Base-by-base conservation (phyloP, 2,888 invertebrate genomes). In the Nebria salina region DNA sequence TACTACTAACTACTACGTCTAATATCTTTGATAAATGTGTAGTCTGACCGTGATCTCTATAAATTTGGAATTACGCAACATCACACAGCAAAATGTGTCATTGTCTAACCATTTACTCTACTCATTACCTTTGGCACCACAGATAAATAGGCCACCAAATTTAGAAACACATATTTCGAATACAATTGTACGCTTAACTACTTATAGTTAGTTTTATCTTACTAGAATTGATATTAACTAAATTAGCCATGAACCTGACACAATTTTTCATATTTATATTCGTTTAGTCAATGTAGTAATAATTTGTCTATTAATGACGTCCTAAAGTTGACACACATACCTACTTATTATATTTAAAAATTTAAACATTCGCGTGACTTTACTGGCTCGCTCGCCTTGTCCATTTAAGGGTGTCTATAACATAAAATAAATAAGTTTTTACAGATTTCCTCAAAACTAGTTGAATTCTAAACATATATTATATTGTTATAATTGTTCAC, bases 21-120 rank as follows among this genome's bases (percentile, higher is more conserved):
- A 65, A 75, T 75, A 65, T 75, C 20, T 75, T 75, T 75, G 75
- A 75, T 26, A 77, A 72, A 43, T 54, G 54, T 54, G 54, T 54
- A 77, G 64, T 77, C 34, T 77, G 77, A 64, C 77, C 77, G 72
- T 77, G 77, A 77, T 77, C 77, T 72, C 72, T 77, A 77, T 77
- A 2, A 77, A 65, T 77, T 54, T 77, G 26, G 34, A 26, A 72
- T 77, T 77, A 77, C 77, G 77, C 64, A 77, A 77, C 65, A 11
- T 54, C 72, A 64, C 25, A 72, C 25, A 13, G 64, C 54, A 54
- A 72, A 77, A 77, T 68, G 72, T 77, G 77, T 15, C 64, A 68
- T 68, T 70, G n/a, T 72, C 13, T 76, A 4, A 41, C 34, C 64
- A 74, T 54, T 26, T 64, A 15, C 68, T 25, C 68, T 68, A 68